Evolutionary conservation across 2,113 vertebrate species (phyloP).

Genomic region (Phalacrocorax carbo): DNA sequence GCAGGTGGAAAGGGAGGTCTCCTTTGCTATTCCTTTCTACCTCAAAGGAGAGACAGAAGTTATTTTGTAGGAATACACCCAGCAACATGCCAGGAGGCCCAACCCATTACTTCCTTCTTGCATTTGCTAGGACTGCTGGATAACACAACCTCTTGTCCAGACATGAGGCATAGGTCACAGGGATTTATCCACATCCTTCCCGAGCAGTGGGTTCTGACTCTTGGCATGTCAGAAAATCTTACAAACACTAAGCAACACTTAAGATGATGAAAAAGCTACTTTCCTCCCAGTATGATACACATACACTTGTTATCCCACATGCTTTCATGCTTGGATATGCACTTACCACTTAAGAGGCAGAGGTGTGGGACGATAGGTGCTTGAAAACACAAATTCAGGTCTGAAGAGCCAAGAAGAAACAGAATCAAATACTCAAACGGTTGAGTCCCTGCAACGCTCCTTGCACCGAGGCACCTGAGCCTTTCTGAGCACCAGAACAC

Average conservation of each 20-base stretch:
- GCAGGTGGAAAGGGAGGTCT: background rate
- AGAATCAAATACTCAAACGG: background rate
- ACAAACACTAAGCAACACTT: background rate
- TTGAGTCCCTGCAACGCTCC: background rate
- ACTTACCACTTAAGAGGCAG: background rate
- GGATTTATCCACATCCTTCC: background rate
- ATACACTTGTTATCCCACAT: background rate
- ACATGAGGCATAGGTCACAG: background rate
- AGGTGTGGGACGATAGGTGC: background rate
- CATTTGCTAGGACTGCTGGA: background rate
- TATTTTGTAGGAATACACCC: background rate
- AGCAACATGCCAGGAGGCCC: background rate
- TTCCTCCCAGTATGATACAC: background rate
- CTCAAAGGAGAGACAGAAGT: background rate
- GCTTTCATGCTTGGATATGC: background rate
- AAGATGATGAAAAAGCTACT: background rate
- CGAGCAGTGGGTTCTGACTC: background rate
- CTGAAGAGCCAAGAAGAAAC: background rate
- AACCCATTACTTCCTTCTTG: background rate
- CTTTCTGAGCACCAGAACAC: background rate
- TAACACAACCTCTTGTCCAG: background rate
- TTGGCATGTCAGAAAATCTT: background rate
- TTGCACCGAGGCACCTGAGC: background rate
- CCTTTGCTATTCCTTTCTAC: background rate
- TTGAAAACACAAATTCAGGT: slow-evolving; percentile 20